These are phyloP conservation scores for Octodonta nipae DNA, from an alignment of 2,888 invertebrate species.

Conservation along the genomic window DNA sequence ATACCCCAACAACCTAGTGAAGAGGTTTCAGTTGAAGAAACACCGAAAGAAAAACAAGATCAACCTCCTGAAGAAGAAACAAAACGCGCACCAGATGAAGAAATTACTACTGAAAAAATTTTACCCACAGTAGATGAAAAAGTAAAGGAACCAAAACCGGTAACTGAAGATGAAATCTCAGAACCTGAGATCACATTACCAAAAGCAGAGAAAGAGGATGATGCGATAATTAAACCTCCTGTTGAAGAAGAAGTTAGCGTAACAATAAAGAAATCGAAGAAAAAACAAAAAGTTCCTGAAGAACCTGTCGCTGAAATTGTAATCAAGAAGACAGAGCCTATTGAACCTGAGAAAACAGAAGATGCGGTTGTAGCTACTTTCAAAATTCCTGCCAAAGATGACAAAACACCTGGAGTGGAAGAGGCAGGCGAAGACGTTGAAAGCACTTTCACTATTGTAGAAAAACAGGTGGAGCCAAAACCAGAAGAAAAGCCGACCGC, in stretches of 20 bases:
- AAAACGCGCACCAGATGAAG: too few relatives aligned
- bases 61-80: too few relatives aligned
- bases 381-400: constrained; percentile 17
- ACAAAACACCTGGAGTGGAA: constrained; percentile 19
- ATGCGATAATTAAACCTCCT: constrained; percentile 12
- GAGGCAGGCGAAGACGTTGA: too few relatives aligned
- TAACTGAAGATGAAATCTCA: constrained; percentile 8
- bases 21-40: neutral
- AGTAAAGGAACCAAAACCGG: neutral
- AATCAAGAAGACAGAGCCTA: constrained; percentile 15
- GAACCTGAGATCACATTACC: constrained; percentile 1
- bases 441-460: too few relatives aligned
- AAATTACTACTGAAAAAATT: constrained; percentile 40
- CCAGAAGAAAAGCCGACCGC: constrained; percentile 22
- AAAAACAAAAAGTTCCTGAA: constrained; percentile 23
- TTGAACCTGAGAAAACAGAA: constrained; percentile 21
- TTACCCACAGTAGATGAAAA: neutral
- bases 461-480: constrained; percentile 19
- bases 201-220: neutral
- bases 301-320: constrained; percentile 21
- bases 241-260: constrained; percentile 22
- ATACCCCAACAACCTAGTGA: neutral
- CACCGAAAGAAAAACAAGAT: constrained; percentile 17
- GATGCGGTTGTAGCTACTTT: constrained; percentile 7
- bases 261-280: constrained; percentile 16